Conservation (phyloP, 2,113 vertebrate genomes). For the Trinectes maculatus region DNA sequence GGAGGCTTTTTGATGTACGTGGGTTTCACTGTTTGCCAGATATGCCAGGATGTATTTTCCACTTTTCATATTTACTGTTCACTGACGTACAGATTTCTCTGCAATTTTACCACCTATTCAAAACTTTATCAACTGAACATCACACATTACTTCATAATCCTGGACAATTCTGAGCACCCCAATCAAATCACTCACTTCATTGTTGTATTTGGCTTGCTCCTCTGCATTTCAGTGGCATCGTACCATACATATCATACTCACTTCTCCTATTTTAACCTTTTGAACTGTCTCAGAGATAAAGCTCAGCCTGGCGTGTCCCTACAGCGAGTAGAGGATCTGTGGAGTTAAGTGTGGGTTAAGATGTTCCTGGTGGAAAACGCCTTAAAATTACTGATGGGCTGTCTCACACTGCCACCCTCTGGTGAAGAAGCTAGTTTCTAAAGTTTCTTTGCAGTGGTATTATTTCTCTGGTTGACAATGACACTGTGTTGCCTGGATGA, state of each 20-base stretch:
- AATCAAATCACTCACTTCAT: too few relatives aligned
- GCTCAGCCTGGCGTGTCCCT: neutral
- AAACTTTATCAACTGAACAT: neutral
- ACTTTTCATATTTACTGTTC: neutral
- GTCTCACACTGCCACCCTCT: slow-evolving; percentile 53
- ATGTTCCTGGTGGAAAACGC: neutral
- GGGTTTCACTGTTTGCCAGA: neutral
- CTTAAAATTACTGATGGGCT: neutral
- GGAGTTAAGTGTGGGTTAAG: neutral
- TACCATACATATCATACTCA: too few relatives aligned
- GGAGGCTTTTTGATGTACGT: neutral
- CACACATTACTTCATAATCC: too few relatives aligned
- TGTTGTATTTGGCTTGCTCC: too few relatives aligned
- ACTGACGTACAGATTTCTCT: neutral
- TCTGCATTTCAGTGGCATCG: too few relatives aligned
- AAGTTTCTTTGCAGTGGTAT: neutral
- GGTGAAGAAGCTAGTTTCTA: slow-evolving; percentile 17
- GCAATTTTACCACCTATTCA: too few relatives aligned
- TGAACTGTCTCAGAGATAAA: neutral
- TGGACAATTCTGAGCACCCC: too few relatives aligned
- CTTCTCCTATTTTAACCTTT: neutral
- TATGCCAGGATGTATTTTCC: neutral
- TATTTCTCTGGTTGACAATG: neutral
- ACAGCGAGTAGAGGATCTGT: neutral
- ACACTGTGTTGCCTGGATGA: neutral